Evolutionary conservation across 2,888 invertebrate genomes (phyloP), one percentile per base, ranked within the genome.

Genomic region (Dynastes tityus): DNA sequence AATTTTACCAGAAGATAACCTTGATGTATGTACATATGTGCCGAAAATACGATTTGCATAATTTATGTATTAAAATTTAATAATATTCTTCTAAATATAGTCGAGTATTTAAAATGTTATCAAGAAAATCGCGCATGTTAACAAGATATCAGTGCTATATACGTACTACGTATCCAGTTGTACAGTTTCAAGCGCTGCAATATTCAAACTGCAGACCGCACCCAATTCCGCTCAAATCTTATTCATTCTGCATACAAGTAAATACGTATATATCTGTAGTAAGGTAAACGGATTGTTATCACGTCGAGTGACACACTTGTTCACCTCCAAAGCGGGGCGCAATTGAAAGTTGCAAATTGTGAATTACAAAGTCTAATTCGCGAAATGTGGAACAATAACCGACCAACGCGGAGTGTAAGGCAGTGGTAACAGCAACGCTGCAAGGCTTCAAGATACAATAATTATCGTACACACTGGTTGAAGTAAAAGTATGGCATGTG

Each of bases 301-400:
- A 61, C 16, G 22, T 27, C 61, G 45, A 73, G 45, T 74, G 73
- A 63, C 73, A 74, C 61, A 74, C 73, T 74, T 74, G 73, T 74
- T 74, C 73, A 74, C 73, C 73, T 74, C 73, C 61, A 74, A 74
- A 74, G 73, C 61, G 73, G 73, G 61, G 27, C 73, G 73, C 63
- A 74, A 74, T 61, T 61, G 73, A 74, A 74, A 74, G 73, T 74
- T 74, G 73, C 73, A 61, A 74, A 61, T 61, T 74, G 73, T 45
- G 22, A 49, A 74, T 74, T 74, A 74, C 45, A 74, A 74, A 74
- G 73, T 74, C 73, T 74, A 74, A 74, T 74, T 63, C 61, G 73
- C 73, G 58, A 74, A 74, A 74, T 74, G 61, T 74, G 61, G 73
- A 74, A 74, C 73, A 74, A 74, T 74, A 74, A 74, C 73, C 73